These are phyloP conservation scores for Drosophila parabipectinata DNA, from an alignment of 1,140 invertebrate species.

Conservation along the genomic window DNA sequence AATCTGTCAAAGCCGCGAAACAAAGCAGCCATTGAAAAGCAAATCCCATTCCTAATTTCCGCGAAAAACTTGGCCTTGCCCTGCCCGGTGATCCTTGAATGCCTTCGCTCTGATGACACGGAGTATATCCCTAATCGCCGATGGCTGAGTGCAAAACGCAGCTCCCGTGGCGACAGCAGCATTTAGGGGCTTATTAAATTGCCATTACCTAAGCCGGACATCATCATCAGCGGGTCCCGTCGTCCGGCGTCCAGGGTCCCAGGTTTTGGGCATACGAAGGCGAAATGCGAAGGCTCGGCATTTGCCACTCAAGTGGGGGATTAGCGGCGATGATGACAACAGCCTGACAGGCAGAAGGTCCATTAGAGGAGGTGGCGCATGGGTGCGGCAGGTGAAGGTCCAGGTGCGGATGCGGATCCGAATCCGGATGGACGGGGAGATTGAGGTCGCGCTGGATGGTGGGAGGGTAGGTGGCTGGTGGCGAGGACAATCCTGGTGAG, in stretches of 20 bases:
- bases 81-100: slow-evolving; percentile 18
- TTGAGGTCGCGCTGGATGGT: not conserved
- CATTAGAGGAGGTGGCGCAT: slow-evolving; percentile 41
- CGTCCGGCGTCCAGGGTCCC: slow-evolving; percentile 16
- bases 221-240: slow-evolving; percentile 37
- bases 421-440: not conserved
- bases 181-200: slow-evolving; percentile 78
- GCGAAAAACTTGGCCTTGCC: slow-evolving; percentile 5
- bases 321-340: slow-evolving; percentile 80
- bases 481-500: slow-evolving; percentile 15
- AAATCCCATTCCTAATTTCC: slow-evolving; percentile 1
- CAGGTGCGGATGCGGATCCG: not conserved
- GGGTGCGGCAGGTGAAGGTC: not conserved
- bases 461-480: not conserved
- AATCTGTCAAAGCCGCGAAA: not conserved
- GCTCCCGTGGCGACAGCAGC: slow-evolving; percentile 35
- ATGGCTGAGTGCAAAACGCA: slow-evolving; percentile 44
- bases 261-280: slow-evolving; percentile 13
- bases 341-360: slow-evolving; percentile 72
- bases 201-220: slow-evolving; percentile 80
- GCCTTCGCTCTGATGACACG: slow-evolving; percentile 27
- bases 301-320: slow-evolving; percentile 79
- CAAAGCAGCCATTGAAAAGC: slow-evolving; percentile 7
- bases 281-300: slow-evolving; percentile 37
- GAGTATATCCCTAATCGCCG: slow-evolving; percentile 45